phyloP scores from a whole-genome alignment of 2,113 vertebrate species.

The Sinocyclocheilus anophthalmus region DNA sequence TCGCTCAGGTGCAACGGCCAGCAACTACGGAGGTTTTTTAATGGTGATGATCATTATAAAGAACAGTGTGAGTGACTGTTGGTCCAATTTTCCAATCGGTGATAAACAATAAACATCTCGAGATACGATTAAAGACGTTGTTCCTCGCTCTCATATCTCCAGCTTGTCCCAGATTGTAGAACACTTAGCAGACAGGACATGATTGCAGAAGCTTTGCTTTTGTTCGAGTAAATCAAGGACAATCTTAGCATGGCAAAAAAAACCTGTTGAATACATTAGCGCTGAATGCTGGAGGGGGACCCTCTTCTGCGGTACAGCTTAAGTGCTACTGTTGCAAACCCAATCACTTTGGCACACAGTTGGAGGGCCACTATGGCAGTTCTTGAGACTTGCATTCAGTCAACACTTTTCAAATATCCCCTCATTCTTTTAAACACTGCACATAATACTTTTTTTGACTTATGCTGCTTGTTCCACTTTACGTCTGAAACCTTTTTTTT shows the following conservation, averaged over 20 bases:
- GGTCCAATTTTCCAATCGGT: conserved; percentile 31
- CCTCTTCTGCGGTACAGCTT: conserved; percentile 19
- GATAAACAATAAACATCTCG: conserved; percentile 32
- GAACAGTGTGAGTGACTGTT: conserved; percentile 14
- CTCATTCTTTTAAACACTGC: conserved; percentile 21
- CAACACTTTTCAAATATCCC: conserved; percentile 16
- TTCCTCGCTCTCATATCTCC: not conserved
- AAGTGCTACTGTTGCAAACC: conserved; percentile 43
- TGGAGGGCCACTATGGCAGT: conserved; percentile 26
- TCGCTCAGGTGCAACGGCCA: not conserved
- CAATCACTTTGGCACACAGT: conserved; percentile 37
- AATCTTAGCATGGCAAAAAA: conserved; percentile 30
- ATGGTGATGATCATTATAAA: conserved; percentile 21
- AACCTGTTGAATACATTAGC: conserved; percentile 45
- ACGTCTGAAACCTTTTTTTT: conserved; percentile 15
- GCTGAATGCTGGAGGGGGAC: conserved; percentile 39
- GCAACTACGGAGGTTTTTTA: not conserved
- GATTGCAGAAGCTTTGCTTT: conserved; percentile 39
- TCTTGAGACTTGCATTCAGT: conserved; percentile 29
- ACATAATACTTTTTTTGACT: not conserved
- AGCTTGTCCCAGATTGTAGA: conserved; percentile 32
- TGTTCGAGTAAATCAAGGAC: conserved; percentile 40
- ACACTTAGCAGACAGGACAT: conserved; percentile 36
- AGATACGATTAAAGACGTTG: conserved; percentile 11
- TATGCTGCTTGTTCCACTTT: not conserved